Conservation (phyloP, 1,140 invertebrate species). For the Drosophila novamexicana region DNA sequence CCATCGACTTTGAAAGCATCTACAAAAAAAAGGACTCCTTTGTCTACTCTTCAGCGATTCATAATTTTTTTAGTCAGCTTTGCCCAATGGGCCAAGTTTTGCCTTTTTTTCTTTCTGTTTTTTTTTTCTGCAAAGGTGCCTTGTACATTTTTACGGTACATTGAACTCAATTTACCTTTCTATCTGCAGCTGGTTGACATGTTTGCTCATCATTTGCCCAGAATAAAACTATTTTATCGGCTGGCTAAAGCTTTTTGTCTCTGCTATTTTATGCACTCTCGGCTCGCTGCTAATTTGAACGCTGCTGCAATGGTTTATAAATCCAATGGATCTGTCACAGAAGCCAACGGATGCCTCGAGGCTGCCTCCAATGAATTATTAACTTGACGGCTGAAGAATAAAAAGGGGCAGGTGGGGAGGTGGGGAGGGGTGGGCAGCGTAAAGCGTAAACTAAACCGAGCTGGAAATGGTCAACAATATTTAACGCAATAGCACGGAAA, state of each 20-base stretch:
- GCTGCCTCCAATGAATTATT: constrained; percentile 73
- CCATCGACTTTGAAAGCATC: constrained; percentile 49
- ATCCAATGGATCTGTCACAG: constrained; percentile 69
- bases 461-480: constrained; percentile 62
- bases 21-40: constrained; percentile 59
- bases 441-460: constrained; percentile 7
- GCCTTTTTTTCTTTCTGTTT: constrained; percentile 17
- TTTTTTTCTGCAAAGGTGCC: constrained; percentile 13
- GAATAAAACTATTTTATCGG: constrained; percentile 33
- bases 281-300: constrained; percentile 62
- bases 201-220: constrained; percentile 49
- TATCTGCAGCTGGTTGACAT: constrained; percentile 42
- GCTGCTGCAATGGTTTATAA: constrained; percentile 67
- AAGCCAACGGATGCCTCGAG: constrained; percentile 27
- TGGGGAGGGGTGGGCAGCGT: background rate
- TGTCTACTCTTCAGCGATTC: constrained; percentile 21
- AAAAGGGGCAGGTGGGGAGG: constrained; percentile 10
- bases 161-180: constrained; percentile 72
- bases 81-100: constrained; percentile 32
- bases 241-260: constrained; percentile 26
- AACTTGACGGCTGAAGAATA: constrained; percentile 39
- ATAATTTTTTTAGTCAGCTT: constrained; percentile 45
- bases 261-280: constrained; percentile 26
- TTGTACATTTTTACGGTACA: constrained; percentile 70
- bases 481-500: constrained; percentile 81